Evolutionary conservation across 2,113 vertebrate species (phyloP), one percentile per base, ranked within the genome.

Genomic region (Petaurus breviceps): DNA sequence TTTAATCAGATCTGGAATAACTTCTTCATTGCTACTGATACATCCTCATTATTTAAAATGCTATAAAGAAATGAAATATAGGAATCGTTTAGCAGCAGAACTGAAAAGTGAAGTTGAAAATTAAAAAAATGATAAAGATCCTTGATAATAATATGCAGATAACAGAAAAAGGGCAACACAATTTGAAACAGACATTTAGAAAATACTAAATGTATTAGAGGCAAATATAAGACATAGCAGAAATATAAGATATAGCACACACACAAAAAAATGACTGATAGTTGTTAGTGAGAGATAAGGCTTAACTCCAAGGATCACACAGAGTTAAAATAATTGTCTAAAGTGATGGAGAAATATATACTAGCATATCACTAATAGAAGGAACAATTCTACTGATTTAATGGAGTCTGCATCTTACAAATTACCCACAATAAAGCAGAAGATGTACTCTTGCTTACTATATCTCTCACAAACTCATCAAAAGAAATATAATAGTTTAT

Each of bases 1-100:
- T 96, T 97, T 96, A 96, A 96, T 97, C 53, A 95, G 31, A 95
- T 92, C 51, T 95, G 43, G 51, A 97, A 93, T 96, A 97, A 93
- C 46, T 93, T 96, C 22, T 50, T 92, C 47, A 57, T n/a, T 25
- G 8, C n/a, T 93, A 37, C 55, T 93, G 92, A 93, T 91, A 95
- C 9, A 94, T 37, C 53, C 90, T 97, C 91, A 97, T 97, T 96
- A 96, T 95, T 96, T 96, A 91, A 95, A 96, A 95, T 92, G 53
- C 0, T 0, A 94, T 51, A 96, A 89, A 95, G 47, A 96, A 96
- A 95, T 90, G 53, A 96, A 97, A 94, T 91, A 23, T 68, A 92
- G 61, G 93, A 24, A 53, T 91, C 25, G 31, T 54, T 90, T 91
- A 96, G 51, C 53, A 94, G 49, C 11, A 92, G 90, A 94, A 92